Conservation (phyloP, 2,113 vertebrate genomes). For the Sorex araneus region DNA sequence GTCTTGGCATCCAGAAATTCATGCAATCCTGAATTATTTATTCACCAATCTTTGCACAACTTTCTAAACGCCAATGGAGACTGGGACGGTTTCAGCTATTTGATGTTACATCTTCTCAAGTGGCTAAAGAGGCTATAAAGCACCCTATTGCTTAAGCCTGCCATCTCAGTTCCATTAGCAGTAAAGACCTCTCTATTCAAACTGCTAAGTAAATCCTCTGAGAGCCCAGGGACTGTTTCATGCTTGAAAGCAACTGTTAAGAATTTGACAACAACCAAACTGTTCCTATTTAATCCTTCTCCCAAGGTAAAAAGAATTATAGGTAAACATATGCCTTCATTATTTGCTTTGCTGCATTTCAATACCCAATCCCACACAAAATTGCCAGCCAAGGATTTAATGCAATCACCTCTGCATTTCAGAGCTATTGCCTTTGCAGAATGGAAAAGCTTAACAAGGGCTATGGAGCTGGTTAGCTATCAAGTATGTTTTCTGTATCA, state of each 20-base stretch:
- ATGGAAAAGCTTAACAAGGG: slow-evolving; percentile 87
- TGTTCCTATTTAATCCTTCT: slow-evolving; percentile 95
- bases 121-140: slow-evolving; percentile 92
- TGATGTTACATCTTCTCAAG: slow-evolving; percentile 93
- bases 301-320: slow-evolving; percentile 96
- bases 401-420: slow-evolving; percentile 90
- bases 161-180: slow-evolving; percentile 93
- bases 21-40: slow-evolving; percentile 91
- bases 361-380: slow-evolving; percentile 91
- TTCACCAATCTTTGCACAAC: slow-evolving; percentile 87
- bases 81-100: slow-evolving; percentile 88
- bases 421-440: slow-evolving; percentile 88
- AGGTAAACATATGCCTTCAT: slow-evolving; percentile 96
- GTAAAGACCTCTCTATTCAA: slow-evolving; percentile 93
- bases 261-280: slow-evolving; percentile 96
- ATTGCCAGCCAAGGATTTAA: slow-evolving; percentile 92
- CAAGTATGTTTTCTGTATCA: slow-evolving; percentile 78
- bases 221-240: slow-evolving; percentile 92
- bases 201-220: slow-evolving; percentile 92
- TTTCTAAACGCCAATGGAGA: slow-evolving; percentile 86
- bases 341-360: slow-evolving; percentile 96
- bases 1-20: slow-evolving; percentile 84
- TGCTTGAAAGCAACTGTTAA: slow-evolving; percentile 95
- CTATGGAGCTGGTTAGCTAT: slow-evolving; percentile 83
- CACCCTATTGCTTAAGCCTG: slow-evolving; percentile 92